A percentile compares a stretch with the other conserved stretches of the same genome.
Conservation (phyloP, 2,797 vertebrate species). For the Steatocranus sp. region DNA sequence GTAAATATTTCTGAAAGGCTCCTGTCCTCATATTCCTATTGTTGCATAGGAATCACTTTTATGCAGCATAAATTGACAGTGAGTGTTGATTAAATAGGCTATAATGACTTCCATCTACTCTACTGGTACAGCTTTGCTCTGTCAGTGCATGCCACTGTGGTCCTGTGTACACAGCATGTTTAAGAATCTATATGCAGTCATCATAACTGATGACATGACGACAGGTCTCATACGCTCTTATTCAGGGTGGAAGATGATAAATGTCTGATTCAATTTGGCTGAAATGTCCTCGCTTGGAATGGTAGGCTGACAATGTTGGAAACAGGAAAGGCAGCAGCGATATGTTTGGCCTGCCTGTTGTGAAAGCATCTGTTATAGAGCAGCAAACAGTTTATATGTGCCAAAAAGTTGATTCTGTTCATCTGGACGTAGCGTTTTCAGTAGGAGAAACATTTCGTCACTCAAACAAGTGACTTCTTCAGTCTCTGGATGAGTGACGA, state of each 20-base stretch:
- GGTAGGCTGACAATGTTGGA: neutral
- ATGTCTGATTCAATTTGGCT: neutral
- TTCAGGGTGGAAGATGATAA: neutral
- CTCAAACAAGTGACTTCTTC: neutral
- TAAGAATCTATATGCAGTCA: neutral
- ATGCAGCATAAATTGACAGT: neutral
- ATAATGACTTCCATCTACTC: neutral
- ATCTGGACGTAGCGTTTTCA: neutral
- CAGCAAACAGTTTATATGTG: neutral
- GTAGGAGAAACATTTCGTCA: neutral
- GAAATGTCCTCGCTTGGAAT: neutral
- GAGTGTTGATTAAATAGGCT: neutral
- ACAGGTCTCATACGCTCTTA: neutral
- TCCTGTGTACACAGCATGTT: neutral
- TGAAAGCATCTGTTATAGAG: neutral
- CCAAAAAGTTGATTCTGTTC: neutral
- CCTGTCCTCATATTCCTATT: neutral
- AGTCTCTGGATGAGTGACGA: neutral
- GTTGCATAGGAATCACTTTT: neutral
- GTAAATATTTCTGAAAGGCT: neutral
- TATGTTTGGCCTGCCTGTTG: neutral
- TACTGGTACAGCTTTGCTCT: neutral
- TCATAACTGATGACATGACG: neutral
- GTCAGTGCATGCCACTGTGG: neutral
- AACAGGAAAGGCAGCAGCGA: neutral